Percentiles rank a stretch among this genome's conserved stretches.
These are phyloP conservation scores for Hybognathus amarus DNA, from an alignment of 2,797 vertebrate genomes.

Conservation along the genomic window DNA sequence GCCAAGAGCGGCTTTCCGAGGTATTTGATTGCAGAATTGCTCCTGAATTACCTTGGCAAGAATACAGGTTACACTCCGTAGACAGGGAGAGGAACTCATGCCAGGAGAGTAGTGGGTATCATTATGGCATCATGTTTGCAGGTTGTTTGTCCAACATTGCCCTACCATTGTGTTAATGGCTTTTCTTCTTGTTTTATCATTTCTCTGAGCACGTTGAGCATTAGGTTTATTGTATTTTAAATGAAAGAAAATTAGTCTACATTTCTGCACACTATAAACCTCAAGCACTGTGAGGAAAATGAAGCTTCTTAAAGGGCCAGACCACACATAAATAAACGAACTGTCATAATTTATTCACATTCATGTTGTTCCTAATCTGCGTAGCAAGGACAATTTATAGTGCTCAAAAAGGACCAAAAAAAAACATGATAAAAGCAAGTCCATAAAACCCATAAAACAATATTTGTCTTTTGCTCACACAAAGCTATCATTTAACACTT, in stretches of 20 bases:
- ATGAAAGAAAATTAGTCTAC: constrained; percentile 23
- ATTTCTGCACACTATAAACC: constrained; percentile 1
- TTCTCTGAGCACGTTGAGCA: background rate
- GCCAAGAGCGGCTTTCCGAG: constrained; percentile 58
- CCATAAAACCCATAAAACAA: background rate
- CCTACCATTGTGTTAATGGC: constrained; percentile 19
- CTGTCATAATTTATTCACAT: background rate
- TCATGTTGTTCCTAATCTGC: background rate
- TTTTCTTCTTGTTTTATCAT: constrained; percentile 16
- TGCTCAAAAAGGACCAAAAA: background rate
- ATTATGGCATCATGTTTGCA: constrained; percentile 57
- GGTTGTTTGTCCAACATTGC: constrained; percentile 19
- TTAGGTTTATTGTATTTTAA: constrained; percentile 18
- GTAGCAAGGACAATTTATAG: background rate
- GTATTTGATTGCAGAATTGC: constrained; percentile 68
- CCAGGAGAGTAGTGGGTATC: constrained; percentile 48
- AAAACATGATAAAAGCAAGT: background rate
- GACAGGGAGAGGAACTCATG: constrained; percentile 50
- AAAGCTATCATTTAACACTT: background rate
- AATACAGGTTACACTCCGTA: constrained; percentile 60
- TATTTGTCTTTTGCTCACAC: background rate
- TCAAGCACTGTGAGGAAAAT: constrained; percentile 1
- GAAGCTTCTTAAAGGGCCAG: background rate
- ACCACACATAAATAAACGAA: background rate
- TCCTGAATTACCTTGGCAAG: constrained; percentile 66